Evolutionary conservation across 2,888 invertebrate genomes (phyloP).

Genomic region (Meliscaeva auricollis): DNA sequence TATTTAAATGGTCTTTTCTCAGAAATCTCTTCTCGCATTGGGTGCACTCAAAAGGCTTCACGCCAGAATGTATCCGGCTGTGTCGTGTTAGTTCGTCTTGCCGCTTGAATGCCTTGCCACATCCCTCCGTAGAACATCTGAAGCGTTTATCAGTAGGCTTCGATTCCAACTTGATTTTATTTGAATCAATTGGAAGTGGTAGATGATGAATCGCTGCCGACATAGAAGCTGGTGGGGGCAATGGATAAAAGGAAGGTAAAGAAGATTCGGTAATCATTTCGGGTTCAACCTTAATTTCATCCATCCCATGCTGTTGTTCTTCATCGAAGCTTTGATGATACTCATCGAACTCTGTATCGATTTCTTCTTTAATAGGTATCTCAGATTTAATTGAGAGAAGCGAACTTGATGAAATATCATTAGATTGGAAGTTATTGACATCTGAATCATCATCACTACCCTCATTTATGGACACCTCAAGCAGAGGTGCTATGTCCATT

Average conservation of each 20-base stretch:
- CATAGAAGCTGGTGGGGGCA: not conserved
- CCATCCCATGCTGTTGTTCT: not conserved
- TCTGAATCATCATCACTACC: not conserved
- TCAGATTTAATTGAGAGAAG: not conserved
- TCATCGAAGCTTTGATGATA: not conserved
- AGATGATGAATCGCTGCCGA: not conserved
- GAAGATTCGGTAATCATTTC: slow-evolving; percentile 11
- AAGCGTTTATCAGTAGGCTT: slow-evolving; percentile 22
- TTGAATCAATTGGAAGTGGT: not conserved
- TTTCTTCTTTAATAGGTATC: slow-evolving; percentile 39
- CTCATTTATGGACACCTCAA: slow-evolving; percentile 45
- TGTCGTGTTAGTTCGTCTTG: slow-evolving; percentile 82
- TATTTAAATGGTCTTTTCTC: slow-evolving; percentile 82
- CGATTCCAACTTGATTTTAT: not conserved
- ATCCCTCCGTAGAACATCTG: slow-evolving; percentile 51
- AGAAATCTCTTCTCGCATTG: slow-evolving; percentile 81
- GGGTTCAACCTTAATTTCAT: slow-evolving; percentile 33
- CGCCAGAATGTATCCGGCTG: slow-evolving; percentile 81
- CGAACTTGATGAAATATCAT: not conserved
- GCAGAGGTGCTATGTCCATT: slow-evolving; percentile 50
- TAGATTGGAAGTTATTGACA: not conserved
- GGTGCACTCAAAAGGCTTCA: slow-evolving; percentile 81
- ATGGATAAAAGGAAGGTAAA: slow-evolving; percentile 2
- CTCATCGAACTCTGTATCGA: not conserved
- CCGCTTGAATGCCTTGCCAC: slow-evolving; percentile 80